These are phyloP conservation scores for Drosophila helvetica DNA, from an alignment of 2,888 invertebrate genomes.

Conservation along the genomic window DNA sequence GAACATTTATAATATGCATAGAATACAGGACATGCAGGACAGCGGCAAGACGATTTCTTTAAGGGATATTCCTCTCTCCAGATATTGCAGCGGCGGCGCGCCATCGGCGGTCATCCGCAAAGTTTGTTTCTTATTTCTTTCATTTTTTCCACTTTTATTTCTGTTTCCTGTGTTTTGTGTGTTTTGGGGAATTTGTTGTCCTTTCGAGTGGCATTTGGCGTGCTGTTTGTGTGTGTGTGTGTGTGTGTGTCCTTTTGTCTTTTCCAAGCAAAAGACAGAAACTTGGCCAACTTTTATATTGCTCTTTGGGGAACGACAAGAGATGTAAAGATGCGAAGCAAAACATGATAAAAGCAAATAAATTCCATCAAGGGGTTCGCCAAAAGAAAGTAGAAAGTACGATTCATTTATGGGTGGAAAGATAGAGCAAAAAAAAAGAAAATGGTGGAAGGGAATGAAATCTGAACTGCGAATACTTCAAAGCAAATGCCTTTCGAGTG, in stretches of 20 bases:
- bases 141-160: background rate
- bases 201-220: constrained; percentile 19
- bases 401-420: background rate
- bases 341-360: constrained; percentile 1
- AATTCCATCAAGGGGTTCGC: constrained; percentile 23
- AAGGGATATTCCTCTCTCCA: background rate
- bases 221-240: constrained; percentile 9
- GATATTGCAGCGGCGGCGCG: constrained; percentile 7
- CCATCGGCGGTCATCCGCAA: constrained; percentile 1
- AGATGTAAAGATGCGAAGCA: background rate
- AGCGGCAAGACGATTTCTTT: background rate
- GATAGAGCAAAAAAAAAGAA: too few species aligned
- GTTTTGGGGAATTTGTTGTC: constrained; percentile 22
- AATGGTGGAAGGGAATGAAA: too few species aligned
- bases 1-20: constrained; percentile 32
- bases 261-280: too few species aligned
- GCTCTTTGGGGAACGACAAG: constrained; percentile 15
- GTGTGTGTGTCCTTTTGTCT: constrained; percentile 13
- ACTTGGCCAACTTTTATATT: constrained; percentile 43
- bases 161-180: constrained; percentile 21
- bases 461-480: too few species aligned
- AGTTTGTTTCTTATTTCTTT: constrained; percentile 11
- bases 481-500: too few species aligned
- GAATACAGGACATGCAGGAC: constrained; percentile 2
- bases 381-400: background rate